Conservation (phyloP, 1,140 invertebrate species). For the Drosophila sproati region DNA sequence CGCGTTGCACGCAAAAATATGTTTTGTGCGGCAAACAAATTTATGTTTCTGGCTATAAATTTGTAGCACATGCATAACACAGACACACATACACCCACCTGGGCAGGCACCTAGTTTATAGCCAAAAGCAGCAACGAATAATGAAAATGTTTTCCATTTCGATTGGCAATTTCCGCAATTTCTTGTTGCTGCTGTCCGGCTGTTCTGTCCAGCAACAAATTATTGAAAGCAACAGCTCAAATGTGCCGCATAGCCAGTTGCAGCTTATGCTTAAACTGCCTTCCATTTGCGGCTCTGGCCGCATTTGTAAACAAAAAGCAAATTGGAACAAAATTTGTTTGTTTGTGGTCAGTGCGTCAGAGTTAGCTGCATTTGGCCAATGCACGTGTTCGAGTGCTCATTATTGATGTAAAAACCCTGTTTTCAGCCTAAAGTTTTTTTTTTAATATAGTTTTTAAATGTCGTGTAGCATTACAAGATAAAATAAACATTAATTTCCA, state of each 20-base stretch:
- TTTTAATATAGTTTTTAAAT: too few species aligned
- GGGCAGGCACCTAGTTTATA: slow-evolving; percentile 68
- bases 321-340: slow-evolving; percentile 27
- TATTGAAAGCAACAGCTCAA: slow-evolving; percentile 73
- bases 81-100: slow-evolving; percentile 53
- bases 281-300: slow-evolving; percentile 25
- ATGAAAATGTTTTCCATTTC: slow-evolving; percentile 84
- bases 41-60: slow-evolving; percentile 74
- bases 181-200: slow-evolving; percentile 42
- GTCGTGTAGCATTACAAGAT: too few species aligned
- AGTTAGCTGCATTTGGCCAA: slow-evolving; percentile 9
- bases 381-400: slow-evolving; percentile 2
- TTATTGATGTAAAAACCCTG: background rate
- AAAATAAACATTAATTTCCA: too few species aligned
- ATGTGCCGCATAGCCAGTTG: slow-evolving; percentile 60
- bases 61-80: slow-evolving; percentile 26
- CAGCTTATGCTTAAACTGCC: slow-evolving; percentile 17
- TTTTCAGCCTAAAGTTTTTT: too few species aligned
- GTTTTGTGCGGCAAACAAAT: slow-evolving; percentile 65
- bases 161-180: slow-evolving; percentile 83
- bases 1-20: slow-evolving; percentile 65
- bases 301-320: slow-evolving; percentile 19
- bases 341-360: slow-evolving; percentile 32
- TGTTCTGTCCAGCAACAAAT: slow-evolving; percentile 50
- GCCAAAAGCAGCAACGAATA: slow-evolving; percentile 64